These are phyloP conservation scores for Tipula confusa DNA, from an alignment of 2,888 invertebrate species.

Conservation along the genomic window DNA sequence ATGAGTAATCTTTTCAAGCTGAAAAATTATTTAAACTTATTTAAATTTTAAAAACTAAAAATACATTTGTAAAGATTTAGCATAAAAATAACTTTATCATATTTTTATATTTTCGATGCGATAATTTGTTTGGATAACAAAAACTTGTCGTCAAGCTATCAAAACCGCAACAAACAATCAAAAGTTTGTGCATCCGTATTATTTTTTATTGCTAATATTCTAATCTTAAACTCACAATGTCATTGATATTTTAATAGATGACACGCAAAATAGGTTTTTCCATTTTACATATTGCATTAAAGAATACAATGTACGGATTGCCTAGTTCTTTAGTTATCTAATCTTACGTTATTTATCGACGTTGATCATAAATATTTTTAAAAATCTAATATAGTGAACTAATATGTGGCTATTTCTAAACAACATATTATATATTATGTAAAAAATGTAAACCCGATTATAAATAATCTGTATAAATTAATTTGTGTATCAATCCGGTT, in stretches of 20 bases:
- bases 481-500: neutral
- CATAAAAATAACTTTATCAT: too few relatives aligned
- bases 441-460: neutral
- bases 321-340: neutral
- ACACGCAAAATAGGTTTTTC: neutral
- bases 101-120: too few relatives aligned
- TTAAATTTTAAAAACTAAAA: too few relatives aligned
- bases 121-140: too few relatives aligned
- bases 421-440: neutral
- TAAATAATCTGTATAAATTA: neutral
- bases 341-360: too few relatives aligned
- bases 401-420: neutral
- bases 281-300: neutral
- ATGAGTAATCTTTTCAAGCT: too few relatives aligned
- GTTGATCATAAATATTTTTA: neutral
- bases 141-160: too few relatives aligned
- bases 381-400: too few relatives aligned
- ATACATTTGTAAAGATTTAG: too few relatives aligned
- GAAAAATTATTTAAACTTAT: too few relatives aligned
- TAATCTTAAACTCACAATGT: neutral
- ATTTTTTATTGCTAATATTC: neutral
- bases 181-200: neutral
- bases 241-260: neutral
- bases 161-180: neutral
- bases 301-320: neutral